Percentiles rank a stretch among this genome's conserved stretches.
These are phyloP conservation scores for Bombus waltoni DNA, from an alignment of 1,140 invertebrate species.

Conservation along the genomic window DNA sequence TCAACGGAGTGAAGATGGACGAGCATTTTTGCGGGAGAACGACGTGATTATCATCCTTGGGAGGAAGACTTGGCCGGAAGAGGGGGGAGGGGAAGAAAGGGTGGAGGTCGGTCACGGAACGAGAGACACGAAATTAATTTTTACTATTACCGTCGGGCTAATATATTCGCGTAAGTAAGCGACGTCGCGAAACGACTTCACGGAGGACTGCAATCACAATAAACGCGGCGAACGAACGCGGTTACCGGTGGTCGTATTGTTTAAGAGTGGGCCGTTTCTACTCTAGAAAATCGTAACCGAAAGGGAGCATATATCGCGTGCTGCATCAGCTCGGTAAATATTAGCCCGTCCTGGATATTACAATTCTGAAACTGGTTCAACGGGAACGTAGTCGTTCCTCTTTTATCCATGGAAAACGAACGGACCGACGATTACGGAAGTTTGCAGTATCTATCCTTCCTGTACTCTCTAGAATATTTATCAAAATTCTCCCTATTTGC, in stretches of 20 bases:
- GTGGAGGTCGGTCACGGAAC: background rate
- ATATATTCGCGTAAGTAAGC: conserved; percentile 37
- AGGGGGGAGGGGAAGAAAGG: background rate
- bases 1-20: conserved; percentile 16
- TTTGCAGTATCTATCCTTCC: background rate
- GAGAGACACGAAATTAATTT: conserved; percentile 54
- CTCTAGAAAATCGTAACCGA: background rate
- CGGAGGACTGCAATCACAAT: conserved; percentile 57
- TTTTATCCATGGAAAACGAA: background rate
- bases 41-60: conserved; percentile 45
- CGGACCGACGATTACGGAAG: background rate
- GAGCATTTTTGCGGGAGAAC: conserved; percentile 54
- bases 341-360: conserved; percentile 33
- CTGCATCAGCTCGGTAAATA: conserved; percentile 33
- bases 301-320: background rate
- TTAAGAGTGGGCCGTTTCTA: conserved; percentile 19
- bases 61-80: background rate
- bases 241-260: conserved; percentile 36
- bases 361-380: conserved; percentile 36
- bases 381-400: background rate
- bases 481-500: background rate
- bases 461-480: background rate
- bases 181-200: conserved; percentile 29
- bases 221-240: conserved; percentile 19
- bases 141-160: conserved; percentile 34